A percentile compares a stretch with the other conserved stretches of the same genome.
Conservation (phyloP, 2,797 vertebrate genomes). For the Pseudopleuronectes americanus region DNA sequence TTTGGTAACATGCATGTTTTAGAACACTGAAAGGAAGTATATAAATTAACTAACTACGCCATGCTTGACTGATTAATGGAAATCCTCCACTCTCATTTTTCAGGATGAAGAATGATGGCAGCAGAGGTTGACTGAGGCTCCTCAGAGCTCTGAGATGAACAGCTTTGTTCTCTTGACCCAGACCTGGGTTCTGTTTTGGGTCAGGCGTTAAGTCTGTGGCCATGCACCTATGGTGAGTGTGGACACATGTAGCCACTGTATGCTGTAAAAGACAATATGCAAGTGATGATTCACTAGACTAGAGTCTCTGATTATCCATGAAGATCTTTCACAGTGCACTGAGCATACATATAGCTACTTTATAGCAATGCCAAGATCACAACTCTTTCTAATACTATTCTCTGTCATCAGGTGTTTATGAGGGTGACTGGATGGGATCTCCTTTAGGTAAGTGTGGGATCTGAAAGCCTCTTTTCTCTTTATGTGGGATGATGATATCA, state of each 20-base stretch:
- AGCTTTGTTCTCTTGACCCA: background rate
- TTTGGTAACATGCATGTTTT: no score
- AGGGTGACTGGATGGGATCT: rapidly evolving
- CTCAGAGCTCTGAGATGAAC: background rate
- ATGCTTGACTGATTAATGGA: background rate
- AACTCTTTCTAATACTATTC: background rate
- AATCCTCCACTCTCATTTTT: conserved; percentile 2
- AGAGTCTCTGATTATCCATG: conserved; percentile 84
- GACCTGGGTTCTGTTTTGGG: no score
- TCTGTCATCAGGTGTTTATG: background rate
- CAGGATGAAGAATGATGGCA: background rate
- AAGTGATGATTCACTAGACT: conserved; percentile 79
- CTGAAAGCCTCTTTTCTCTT: background rate
- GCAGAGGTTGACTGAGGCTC: background rate
- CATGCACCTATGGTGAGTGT: conserved; percentile 31
- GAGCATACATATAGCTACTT: conserved; percentile 36
- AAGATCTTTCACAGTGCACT: conserved; percentile 82
- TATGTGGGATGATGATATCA: background rate
- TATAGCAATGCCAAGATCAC: rapidly evolving
- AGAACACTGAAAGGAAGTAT: no score
- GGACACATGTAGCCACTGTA: background rate
- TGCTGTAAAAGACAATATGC: conserved; percentile 2
- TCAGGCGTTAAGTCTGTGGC: background rate
- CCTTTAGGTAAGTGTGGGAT: conserved; percentile 22
- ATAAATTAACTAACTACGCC: background rate